A percentile compares a stretch with the other conserved stretches of the same genome.
phyloP scores from a whole-genome alignment of 2,888 invertebrate genomes.

The Hemithea aestivaria region DNA sequence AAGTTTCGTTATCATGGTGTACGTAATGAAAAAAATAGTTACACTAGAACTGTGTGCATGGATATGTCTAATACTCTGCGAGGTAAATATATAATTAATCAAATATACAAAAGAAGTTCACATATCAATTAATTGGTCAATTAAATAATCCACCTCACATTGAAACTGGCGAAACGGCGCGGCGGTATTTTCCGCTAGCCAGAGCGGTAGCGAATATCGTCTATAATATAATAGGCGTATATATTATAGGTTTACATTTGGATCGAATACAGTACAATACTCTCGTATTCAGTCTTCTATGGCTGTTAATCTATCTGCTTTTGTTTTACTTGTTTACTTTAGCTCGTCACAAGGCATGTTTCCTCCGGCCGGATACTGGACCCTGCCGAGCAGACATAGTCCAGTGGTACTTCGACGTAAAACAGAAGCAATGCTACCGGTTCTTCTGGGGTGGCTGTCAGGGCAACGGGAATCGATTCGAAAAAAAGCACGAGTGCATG shows the following conservation, averaged over 20 bases:
- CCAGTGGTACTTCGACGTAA: slow-evolving; percentile 60
- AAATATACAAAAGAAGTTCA: no score
- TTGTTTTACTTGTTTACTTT: slow-evolving; percentile 17
- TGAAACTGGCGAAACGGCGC: no score
- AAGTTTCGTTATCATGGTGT: slow-evolving; percentile 12
- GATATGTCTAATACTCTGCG: slow-evolving; percentile 36
- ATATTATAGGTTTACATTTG: no score
- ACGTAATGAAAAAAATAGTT: slow-evolving; percentile 19
- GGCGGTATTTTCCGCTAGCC: no score
- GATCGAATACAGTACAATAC: no score
- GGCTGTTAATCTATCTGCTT: no score
- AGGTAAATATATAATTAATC: slow-evolving; percentile 30
- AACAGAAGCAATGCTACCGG: slow-evolving; percentile 44
- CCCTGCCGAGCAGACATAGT: slow-evolving; percentile 63
- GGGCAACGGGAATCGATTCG: slow-evolving; percentile 65
- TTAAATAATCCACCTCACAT: no score
- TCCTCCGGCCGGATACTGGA: slow-evolving; percentile 60
- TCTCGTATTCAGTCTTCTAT: no score
- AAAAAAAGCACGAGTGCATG: slow-evolving; percentile 35
- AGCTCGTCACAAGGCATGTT: slow-evolving; percentile 56
- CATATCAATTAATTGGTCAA: no score
- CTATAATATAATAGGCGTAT: no score
- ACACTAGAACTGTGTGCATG: slow-evolving; percentile 38
- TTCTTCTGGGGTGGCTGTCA: slow-evolving; percentile 70
- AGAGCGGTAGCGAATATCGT: no score